These are phyloP conservation scores for Orthosia cruda DNA, from an alignment of 2,888 invertebrate species.

Conservation along the genomic window DNA sequence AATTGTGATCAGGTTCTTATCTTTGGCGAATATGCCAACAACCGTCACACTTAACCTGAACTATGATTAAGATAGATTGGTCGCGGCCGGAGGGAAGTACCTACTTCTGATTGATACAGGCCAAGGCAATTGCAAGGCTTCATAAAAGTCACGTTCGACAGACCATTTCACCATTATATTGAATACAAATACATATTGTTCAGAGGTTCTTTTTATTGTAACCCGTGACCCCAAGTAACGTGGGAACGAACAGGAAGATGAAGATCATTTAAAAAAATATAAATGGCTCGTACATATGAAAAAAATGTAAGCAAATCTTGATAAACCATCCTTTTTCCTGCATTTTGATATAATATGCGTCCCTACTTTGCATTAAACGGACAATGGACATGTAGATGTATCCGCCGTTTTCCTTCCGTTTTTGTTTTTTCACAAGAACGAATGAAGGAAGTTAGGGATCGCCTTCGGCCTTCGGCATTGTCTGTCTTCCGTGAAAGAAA, in stretches of 20 bases:
- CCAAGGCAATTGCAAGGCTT: not conserved
- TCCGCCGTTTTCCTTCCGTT: conserved; percentile 40
- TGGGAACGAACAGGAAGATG: too few relatives aligned
- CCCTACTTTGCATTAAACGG: conserved; percentile 61
- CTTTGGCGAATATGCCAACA: conserved; percentile 32
- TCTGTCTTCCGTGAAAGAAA: conserved; percentile 41
- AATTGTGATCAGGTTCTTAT: conserved; percentile 28
- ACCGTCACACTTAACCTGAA: conserved; percentile 37
- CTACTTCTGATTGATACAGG: conserved; percentile 47
- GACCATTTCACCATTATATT: conserved; percentile 11
- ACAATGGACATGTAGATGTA: conserved; percentile 35
- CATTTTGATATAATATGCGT: conserved; percentile 38
- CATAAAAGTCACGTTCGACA: conserved; percentile 39
- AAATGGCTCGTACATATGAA: not conserved
- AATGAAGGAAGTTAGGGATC: conserved; percentile 39
- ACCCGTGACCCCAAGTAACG: too few relatives aligned
- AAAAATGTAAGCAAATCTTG: conserved; percentile 3
- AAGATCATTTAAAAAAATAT: too few relatives aligned
- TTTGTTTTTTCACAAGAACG: conserved; percentile 48
- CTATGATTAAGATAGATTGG: conserved; percentile 53
- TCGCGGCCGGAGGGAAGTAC: conserved; percentile 8
- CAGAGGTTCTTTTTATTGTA: not conserved
- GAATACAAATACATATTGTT: conserved; percentile 14
- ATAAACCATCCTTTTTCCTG: conserved; percentile 18
- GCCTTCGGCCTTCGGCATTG: conserved; percentile 34